A percentile compares a stretch with the other conserved stretches of the same genome.
phyloP scores from a whole-genome alignment of 2,797 vertebrate genomes.

The Sebastes goodei region DNA sequence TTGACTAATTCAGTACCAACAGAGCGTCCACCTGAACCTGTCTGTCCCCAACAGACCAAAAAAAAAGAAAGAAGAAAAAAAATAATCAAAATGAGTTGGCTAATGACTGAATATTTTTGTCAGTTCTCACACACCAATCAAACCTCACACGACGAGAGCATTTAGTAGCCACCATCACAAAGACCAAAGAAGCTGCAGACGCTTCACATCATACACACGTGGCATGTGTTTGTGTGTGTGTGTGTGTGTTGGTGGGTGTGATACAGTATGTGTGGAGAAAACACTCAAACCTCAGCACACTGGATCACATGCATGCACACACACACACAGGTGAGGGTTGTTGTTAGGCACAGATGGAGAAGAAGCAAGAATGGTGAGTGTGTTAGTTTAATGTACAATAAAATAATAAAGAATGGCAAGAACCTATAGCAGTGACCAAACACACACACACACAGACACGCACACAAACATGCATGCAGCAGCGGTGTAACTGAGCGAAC shows the following conservation, averaged over 20 bases:
- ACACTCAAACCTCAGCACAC: constrained; percentile 53
- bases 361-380: constrained; percentile 59
- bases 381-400: constrained; percentile 53
- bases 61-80: constrained; percentile 31
- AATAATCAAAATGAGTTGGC: constrained; percentile 58
- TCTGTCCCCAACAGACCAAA: constrained; percentile 64
- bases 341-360: constrained; percentile 60
- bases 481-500: constrained; percentile 23
- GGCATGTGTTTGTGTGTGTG: constrained; percentile 6
- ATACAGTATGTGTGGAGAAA: constrained; percentile 2
- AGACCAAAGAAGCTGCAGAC: constrained; percentile 60
- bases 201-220: constrained; percentile 29
- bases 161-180: constrained; percentile 58
- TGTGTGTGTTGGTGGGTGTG: background rate
- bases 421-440: constrained; percentile 60
- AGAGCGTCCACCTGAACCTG: constrained; percentile 76
- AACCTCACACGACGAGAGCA: constrained; percentile 48
- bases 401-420: constrained; percentile 34
- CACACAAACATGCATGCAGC: constrained; percentile 37
- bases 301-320: constrained; percentile 29
- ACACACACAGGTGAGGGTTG: constrained; percentile 31
- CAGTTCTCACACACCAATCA: constrained; percentile 75
- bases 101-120: constrained; percentile 65
- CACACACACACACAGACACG: background rate
- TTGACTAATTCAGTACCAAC: background rate